Evolutionary conservation across 2,113 vertebrate species (phyloP), one percentile per base, ranked within the genome.

Genomic region (Leptodactylus fuscus): DNA sequence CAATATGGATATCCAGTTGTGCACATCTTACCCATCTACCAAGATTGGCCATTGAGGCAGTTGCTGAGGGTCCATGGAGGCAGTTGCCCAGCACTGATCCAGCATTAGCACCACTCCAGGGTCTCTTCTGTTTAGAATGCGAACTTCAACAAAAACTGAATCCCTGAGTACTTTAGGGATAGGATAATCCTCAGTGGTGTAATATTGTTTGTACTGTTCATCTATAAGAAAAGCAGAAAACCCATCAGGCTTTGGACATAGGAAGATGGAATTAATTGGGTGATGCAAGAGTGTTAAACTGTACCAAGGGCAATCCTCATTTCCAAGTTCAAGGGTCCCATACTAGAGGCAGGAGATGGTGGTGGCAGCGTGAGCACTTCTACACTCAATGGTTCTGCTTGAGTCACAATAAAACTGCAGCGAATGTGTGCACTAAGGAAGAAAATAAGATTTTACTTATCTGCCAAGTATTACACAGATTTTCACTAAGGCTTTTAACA

Each of bases 41-140:
- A 97, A 87, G 75, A 97, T 89, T 87, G 94, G 93, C 96, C 95
- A 95, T 79, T 94, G 93, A 0, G 92, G 93, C 38, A 90, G 85
- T 2, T 90, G 86, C 0, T 88, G 1, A 1, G 91, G 53, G 0
- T 84, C 85, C 18, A 89, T 15, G 4, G 82, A 69, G 0, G 91
- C 87, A 0, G 94, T 91, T 4, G 94, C 95, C 97, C 96, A 95
- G 89, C 96, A 96, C 38, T 91, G 91, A 58, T 94, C 93, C 82
- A 98, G 93, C 82, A 89, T 89, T 90, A 97, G 91, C 44, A 91
- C 93, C 87, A 96, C 81, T 0, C 74, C 58, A 2, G 95, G 94
- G 87, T 97, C 96, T 0, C 91, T 93, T 89, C 91, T 94, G 9
- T 91, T 90, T 76, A 95, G 60, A 36, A 98, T 90, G 0, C 87